phyloP scores from a whole-genome alignment of 2,888 invertebrate species.

The Tetranychus piercei region DNA sequence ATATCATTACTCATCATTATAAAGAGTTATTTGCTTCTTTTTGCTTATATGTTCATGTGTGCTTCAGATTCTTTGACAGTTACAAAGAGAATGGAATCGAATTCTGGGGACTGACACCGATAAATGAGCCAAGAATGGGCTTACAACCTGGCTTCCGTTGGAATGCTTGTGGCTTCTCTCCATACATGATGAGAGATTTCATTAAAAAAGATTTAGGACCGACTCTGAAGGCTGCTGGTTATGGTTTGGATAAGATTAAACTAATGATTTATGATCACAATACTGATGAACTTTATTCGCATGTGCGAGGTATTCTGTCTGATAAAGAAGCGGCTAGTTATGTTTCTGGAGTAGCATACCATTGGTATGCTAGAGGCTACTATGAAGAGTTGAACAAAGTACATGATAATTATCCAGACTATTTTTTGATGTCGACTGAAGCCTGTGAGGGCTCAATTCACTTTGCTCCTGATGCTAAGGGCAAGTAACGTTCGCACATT shows the following conservation, averaged over 20 bases:
- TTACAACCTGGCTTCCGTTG: constrained; percentile 37
- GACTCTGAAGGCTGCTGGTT: constrained; percentile 42
- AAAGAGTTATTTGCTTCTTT: no score
- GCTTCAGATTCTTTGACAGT: constrained; percentile 49
- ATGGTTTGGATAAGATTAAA: constrained; percentile 39
- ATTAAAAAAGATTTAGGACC: constrained; percentile 55
- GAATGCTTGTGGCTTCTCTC: constrained; percentile 22
- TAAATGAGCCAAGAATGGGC: constrained; percentile 55
- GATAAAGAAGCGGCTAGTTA: constrained; percentile 30
- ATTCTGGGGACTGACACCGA: constrained; percentile 64
- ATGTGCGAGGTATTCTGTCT: constrained; percentile 11
- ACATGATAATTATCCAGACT: constrained; percentile 39
- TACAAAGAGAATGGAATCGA: constrained; percentile 47
- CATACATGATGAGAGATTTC: constrained; percentile 44
- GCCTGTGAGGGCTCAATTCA: constrained; percentile 44
- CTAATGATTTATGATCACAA: constrained; percentile 54
- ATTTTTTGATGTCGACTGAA: constrained; percentile 59
- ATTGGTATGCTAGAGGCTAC: constrained; percentile 48
- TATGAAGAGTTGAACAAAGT: neutral
- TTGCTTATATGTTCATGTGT: neutral
- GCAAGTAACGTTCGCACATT: neutral
- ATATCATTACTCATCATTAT: neutral
- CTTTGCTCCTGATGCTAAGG: neutral
- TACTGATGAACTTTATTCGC: neutral
- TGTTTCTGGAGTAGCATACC: constrained; percentile 55